Evolutionary conservation across 2,888 invertebrate genomes (phyloP), one percentile per base, ranked within the genome.

Genomic region (Drosophila algonquin): DNA sequence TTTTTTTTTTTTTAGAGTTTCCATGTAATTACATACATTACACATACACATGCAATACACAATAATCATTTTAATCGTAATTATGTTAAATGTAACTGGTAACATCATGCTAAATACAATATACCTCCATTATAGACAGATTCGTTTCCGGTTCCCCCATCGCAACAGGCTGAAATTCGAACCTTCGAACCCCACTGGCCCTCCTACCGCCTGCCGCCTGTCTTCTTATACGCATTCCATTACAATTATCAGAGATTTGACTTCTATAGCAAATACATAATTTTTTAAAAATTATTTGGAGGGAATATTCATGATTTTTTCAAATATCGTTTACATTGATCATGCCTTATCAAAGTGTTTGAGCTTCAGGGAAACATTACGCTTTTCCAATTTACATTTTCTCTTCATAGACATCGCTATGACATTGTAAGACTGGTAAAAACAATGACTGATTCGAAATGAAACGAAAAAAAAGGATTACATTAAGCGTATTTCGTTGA

Each of bases 251-350:
- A 85, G 82, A 87, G 77, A 79, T 71, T 76, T 83, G 81, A 67
- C 73, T 70, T 72, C 63, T 78, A 75, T 75, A 77, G 76, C 76
- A 74, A 72, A 81, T 85, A 80, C 77, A 86, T 90, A 91, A 90
- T 89, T 90, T 91, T 91, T 86, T 89, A 90, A 90, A 91, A 90
- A 88, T 90, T 89, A 71, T 74, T 83, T 90, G 90, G 91, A 90
- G 90, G 91, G 91, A 91, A 91, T 91, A 90, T 89, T 90, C 87
- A 90, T 90, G 90, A 90, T 67, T 67, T 67, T 55, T 68, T 76
- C 67, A 84, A 84, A 86, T 83, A 87, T 79, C 75, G 70, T 75
- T 73, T 70, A 73, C 81, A 48, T 72, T 77, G 65, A 77, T 83
- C 60, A 55, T 80, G 59, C 69, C 51, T 73, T 73, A 70, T 75